Base-by-base conservation (phyloP, 37 sponge, comb jelly and placozoan genomes). In the Hormiphora californensis region DNA sequence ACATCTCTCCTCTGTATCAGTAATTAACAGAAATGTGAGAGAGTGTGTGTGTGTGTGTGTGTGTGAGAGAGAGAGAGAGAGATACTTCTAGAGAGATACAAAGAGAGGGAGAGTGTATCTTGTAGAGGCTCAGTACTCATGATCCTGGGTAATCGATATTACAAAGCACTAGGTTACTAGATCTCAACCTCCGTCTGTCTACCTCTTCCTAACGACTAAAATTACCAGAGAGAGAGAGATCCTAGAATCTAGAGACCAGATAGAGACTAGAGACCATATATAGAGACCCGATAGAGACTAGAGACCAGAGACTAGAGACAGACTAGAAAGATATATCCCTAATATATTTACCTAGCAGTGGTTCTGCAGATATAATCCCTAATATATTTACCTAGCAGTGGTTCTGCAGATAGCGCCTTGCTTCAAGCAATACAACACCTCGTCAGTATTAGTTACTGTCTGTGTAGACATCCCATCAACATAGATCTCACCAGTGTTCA, bases 391-490 rank as follows among this genome's bases (percentile, higher is more conserved):
- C 81, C 81, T 73, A 46, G 81, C 81, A 22, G 81, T 73, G 7
- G 81, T 73, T 41, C 81, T 33, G 27, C 81, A 73, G 5, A 73
- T 22, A 73, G 81, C 81, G 3, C 81, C 81, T 46, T 73, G 81
- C 43, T 73, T 27, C 25, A 73, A n/a, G 43, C 81, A 73, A 7
- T 33, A 21, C 17, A 73, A 36, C 35, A 73, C 81, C 25, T 73
- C 81, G 28, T 39, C 9, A 40, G 46, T 73, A 46, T 73, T 40
- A 40, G 81, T 46, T 2, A 73, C 81, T 41, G 81, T 73, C 25
- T 73, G 36, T n/a, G 41, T 73, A n/a, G 81, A 73, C 41, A 73
- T 73, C 0, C 81, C 81, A 30, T 73, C 81, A 1, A 73, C 81
- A 41, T 41, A 73, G 40, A 73, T 73, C 81, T 73, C 81, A 0